Base-by-base conservation (phyloP, 2,797 vertebrate genomes). In the Thamnophis elegans region DNA sequence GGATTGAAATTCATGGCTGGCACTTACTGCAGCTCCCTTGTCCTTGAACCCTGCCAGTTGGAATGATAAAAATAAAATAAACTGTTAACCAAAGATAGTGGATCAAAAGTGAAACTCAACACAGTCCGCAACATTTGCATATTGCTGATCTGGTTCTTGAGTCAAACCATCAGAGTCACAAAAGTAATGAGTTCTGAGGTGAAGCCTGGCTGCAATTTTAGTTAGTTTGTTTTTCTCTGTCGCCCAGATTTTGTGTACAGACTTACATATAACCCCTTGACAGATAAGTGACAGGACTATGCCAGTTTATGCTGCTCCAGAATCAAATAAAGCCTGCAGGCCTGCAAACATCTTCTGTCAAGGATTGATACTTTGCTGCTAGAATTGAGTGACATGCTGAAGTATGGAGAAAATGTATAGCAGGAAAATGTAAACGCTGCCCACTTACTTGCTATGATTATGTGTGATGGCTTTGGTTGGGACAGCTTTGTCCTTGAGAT, bases 1-100 rank as follows among this genome's bases (percentile, higher is more conserved):
- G 42, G 91, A 88, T 0, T 90, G 51, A 96, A 93, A 82, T 92
- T 94, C 89, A 93, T 56, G 87, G 1, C 8, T 6, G 5, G 2
- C 20, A 3, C 56, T 87, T 85, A 93, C 16, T 42, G 54, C 22
- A 95, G 82, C 5, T 94, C 82, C 20, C 85, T 9, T 53, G 8
- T 32, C 65, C 92, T 92, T 89, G 14, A 92, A 60, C 87, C 91
- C 89, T 93, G 58, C 4, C 91, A 55, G 51, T 88, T 56, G 94
- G 90, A 91, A 60, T 2, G 89, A 14, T 11, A 55, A 93, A 65
- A 93, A 65, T 11, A 55, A 93, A 65, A 93, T 54, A 92, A 92
- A 91, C 68, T 25, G 7, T 93, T 92, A 94, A 91, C 42, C 4
- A 58, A 1, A 47, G 85, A n/a, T 3, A 73, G 3, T 12, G 0